Evolutionary conservation across 2,888 invertebrate species (phyloP).

Genomic region (Phyto melanocephala): DNA sequence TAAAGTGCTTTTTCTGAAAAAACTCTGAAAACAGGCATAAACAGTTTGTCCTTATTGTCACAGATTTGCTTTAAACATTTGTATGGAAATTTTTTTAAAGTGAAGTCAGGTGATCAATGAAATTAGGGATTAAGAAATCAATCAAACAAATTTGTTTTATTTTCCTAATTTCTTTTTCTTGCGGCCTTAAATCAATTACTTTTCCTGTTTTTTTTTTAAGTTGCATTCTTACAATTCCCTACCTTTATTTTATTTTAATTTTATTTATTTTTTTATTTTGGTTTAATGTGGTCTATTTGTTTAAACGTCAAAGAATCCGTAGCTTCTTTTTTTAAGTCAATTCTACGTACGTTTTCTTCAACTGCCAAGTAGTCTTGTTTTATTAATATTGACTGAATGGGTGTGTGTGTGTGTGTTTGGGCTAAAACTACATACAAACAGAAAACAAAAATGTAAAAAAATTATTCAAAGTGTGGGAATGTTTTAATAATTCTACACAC

Average conservation of each 20-base stretch:
- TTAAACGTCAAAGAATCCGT: conserved; percentile 61
- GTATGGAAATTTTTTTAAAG: too few species aligned
- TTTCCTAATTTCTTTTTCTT: background rate
- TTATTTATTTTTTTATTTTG: background rate
- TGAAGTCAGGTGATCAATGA: too few species aligned
- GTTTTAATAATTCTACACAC: conserved; percentile 72
- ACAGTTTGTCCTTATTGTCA: too few species aligned
- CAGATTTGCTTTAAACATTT: too few species aligned
- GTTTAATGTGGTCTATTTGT: conserved; percentile 63
- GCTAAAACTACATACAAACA: conserved; percentile 4
- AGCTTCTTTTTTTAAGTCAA: conserved; percentile 28
- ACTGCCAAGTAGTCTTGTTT: background rate
- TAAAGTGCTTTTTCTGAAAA: too few species aligned
- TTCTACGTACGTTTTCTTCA: background rate
- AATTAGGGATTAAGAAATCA: too few species aligned
- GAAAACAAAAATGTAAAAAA: background rate
- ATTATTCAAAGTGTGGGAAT: conserved; percentile 71
- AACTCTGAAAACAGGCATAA: too few species aligned
- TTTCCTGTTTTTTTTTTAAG: conserved; percentile 20
- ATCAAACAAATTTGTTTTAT: background rate
- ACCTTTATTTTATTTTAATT: conserved; percentile 27
- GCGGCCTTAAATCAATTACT: conserved; percentile 53
- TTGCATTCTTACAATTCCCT: conserved; percentile 2
- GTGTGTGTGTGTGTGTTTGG: background rate
- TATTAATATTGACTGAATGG: conserved; percentile 41